A percentile compares a stretch with the other conserved stretches of the same genome.
Conservation (phyloP, 2,888 invertebrate species). For the Diplolepis rosae region DNA sequence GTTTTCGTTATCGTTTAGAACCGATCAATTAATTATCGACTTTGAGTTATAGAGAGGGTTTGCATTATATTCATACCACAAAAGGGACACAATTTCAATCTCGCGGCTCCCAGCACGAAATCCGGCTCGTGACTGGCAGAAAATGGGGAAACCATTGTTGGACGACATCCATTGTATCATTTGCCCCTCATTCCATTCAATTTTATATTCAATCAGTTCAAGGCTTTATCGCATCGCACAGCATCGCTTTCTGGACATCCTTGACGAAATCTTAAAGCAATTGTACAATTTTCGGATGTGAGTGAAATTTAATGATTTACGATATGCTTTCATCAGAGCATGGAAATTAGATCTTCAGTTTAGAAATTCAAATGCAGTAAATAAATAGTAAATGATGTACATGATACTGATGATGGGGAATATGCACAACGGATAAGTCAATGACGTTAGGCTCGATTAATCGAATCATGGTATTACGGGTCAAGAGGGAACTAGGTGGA, state of each 20-base stretch:
- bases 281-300: neutral
- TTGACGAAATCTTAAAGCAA: neutral
- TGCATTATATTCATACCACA: conserved; percentile 21
- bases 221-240: conserved; percentile 41
- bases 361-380: neutral
- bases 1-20: conserved; percentile 58
- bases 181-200: conserved; percentile 58
- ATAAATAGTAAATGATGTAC: neutral
- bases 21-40: conserved; percentile 68
- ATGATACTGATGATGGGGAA: neutral
- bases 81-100: conserved; percentile 55
- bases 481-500: conserved; percentile 6
- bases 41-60: conserved; percentile 47
- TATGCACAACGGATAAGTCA: neutral
- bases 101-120: conserved; percentile 51
- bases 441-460: conserved; percentile 1
- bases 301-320: neutral
- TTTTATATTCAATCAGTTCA: conserved; percentile 62
- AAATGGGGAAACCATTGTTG: conserved; percentile 60
- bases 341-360: neutral
- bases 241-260: conserved; percentile 21
- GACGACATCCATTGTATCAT: conserved; percentile 65
- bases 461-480: conserved; percentile 14
- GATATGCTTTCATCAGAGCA: too few relatives aligned
- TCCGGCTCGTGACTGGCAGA: conserved; percentile 60